A percentile compares a stretch with the other conserved stretches of the same genome.
Conservation (phyloP, 92 coral and sea anemone genomes). For the Ricordea florida region DNA sequence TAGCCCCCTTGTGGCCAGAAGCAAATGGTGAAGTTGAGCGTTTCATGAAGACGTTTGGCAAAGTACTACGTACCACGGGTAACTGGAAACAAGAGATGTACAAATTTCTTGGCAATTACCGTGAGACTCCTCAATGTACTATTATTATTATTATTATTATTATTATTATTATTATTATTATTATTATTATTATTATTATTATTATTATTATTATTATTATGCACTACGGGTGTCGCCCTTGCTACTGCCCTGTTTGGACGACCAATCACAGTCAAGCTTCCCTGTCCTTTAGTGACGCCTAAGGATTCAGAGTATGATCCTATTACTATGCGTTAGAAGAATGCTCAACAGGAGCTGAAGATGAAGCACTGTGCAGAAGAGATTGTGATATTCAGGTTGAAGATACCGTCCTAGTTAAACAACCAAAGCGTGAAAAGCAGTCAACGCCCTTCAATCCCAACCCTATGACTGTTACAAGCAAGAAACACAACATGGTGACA, state of each 20-base stretch:
- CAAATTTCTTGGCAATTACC: too few relatives aligned
- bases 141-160: too few relatives aligned
- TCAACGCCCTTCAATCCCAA: not conserved
- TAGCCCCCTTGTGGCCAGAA: too few relatives aligned
- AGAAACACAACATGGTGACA: conserved; percentile 44
- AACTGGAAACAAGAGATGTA: too few relatives aligned
- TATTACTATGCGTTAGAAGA: not conserved
- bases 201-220: too few relatives aligned
- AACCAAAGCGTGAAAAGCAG: not conserved
- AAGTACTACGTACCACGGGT: too few relatives aligned
- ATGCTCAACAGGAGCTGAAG: not conserved
- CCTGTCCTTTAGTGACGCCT: not conserved
- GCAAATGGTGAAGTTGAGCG: too few relatives aligned
- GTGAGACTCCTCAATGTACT: too few relatives aligned
- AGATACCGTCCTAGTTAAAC: conserved; percentile 2
- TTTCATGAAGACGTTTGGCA: too few relatives aligned
- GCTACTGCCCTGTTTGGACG: conserved; percentile 42
- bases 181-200: too few relatives aligned
- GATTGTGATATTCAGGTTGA: not conserved
- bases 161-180: too few relatives aligned
- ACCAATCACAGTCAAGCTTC: conserved; percentile 1
- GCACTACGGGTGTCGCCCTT: conserved; percentile 24
- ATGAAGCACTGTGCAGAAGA: conserved; percentile 6
- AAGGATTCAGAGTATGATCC: not conserved
- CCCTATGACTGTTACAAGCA: conserved; percentile 7